Conservation (phyloP, 2,888 invertebrate genomes). For the Tetrapedia diversipes region DNA sequence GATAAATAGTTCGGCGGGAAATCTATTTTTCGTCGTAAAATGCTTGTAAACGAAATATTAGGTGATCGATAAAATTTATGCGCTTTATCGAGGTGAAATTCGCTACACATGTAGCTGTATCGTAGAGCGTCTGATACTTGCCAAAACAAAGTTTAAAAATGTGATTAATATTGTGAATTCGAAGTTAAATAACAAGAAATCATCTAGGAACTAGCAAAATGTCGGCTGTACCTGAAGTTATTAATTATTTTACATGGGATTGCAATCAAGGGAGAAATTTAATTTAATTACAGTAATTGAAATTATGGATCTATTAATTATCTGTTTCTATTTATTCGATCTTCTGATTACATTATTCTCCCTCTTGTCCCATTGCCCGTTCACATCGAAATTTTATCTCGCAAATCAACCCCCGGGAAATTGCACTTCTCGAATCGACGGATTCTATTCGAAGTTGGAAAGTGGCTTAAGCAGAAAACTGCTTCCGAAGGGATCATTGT, state of each 20-base stretch:
- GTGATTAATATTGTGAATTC: too few relatives aligned
- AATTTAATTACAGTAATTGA: neutral
- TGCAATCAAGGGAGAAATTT: neutral
- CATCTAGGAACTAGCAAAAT: too few relatives aligned
- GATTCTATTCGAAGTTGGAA: neutral
- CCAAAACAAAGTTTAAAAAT: neutral
- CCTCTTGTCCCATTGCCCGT: too few relatives aligned
- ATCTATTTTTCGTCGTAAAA: neutral
- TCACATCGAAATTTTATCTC: conserved; percentile 8
- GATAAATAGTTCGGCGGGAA: neutral
- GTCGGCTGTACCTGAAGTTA: too few relatives aligned
- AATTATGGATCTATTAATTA: neutral
- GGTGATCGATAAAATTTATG: neutral
- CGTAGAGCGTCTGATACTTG: neutral
- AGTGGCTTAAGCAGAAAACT: conserved; percentile 5
- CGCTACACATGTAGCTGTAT: neutral
- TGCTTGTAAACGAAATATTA: neutral
- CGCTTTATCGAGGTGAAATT: neutral
- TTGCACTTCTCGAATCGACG: conserved; percentile 1
- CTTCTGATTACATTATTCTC: neutral
- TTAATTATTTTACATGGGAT: neutral
- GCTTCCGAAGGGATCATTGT: neutral
- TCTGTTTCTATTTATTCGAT: neutral
- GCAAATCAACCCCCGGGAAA: conserved; percentile 19
- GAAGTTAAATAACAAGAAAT: too few relatives aligned